Conservation (phyloP, 2,888 invertebrate genomes). For the Apodemia zela region DNA sequence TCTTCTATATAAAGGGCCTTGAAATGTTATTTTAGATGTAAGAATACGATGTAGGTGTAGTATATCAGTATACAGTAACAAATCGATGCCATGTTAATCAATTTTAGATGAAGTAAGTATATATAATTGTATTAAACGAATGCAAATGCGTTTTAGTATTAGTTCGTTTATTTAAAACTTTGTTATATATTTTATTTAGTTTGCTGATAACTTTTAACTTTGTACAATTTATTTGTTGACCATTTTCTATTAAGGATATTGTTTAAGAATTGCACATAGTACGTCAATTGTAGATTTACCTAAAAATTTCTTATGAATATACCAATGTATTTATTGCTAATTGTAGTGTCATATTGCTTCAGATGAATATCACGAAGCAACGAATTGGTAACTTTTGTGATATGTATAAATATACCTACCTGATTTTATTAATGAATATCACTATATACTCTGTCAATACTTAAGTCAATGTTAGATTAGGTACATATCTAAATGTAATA, state of each 20-base stretch:
- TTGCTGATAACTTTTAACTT: slow-evolving; percentile 23
- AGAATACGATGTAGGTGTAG: slow-evolving; percentile 34
- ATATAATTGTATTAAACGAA: slow-evolving; percentile 45
- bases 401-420: slow-evolving; percentile 33
- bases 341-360: slow-evolving; percentile 31
- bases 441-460: slow-evolving; percentile 27
- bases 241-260: slow-evolving; percentile 25
- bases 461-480: slow-evolving; percentile 31
- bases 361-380: slow-evolving; percentile 35
- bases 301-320: slow-evolving; percentile 37
- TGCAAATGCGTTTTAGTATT: slow-evolving; percentile 75
- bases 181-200: slow-evolving; percentile 30
- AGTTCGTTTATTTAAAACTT: slow-evolving; percentile 51
- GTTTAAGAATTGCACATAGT: slow-evolving; percentile 36
- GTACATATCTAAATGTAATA: slow-evolving; percentile 27
- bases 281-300: slow-evolving; percentile 41
- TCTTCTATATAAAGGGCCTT: slow-evolving; percentile 54
- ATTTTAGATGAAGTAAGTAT: slow-evolving; percentile 43
- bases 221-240: slow-evolving; percentile 26
- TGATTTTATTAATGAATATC: slow-evolving; percentile 23
- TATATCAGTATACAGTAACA: slow-evolving; percentile 31
- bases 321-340: slow-evolving; percentile 26
- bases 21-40: slow-evolving; percentile 48
- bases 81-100: slow-evolving; percentile 63
- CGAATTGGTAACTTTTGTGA: slow-evolving; percentile 41